Evolutionary conservation across 1,140 invertebrate species (phyloP).

Genomic region (Drepana arcuata): DNA sequence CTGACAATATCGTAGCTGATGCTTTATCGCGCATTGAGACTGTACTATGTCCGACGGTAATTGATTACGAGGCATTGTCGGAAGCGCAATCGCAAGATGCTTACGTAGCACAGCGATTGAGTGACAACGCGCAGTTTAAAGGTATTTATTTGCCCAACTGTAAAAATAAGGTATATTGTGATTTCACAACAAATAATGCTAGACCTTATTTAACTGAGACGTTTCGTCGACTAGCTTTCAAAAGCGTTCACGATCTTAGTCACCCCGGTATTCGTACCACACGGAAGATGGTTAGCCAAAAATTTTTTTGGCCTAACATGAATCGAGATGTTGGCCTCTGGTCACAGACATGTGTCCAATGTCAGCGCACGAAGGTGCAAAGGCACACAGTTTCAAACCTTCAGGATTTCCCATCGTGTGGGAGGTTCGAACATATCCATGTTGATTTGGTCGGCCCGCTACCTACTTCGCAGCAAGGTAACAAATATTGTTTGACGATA

Average conservation of each 20-base stretch:
- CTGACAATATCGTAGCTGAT: background rate
- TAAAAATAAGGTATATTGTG: background rate
- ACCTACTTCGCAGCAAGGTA: background rate
- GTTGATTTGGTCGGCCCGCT: background rate
- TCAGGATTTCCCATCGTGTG: background rate
- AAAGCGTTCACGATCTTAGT: background rate
- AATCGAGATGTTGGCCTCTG: background rate
- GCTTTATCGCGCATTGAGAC: background rate
- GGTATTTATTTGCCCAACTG: background rate
- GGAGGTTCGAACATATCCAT: background rate
- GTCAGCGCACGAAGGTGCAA: background rate
- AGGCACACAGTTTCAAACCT: background rate
- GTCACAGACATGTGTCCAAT: background rate
- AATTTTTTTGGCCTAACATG: background rate
- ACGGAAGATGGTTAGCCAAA: background rate
- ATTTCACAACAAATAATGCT: background rate
- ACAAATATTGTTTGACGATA: background rate
- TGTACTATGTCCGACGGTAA: background rate
- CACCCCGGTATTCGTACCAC: background rate
- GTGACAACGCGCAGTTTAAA: background rate
- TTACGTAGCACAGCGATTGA: background rate
- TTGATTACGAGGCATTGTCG: background rate
- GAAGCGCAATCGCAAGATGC: background rate
- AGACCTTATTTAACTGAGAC: background rate
- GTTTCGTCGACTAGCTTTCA: background rate